phyloP scores from a whole-genome alignment of 2,888 invertebrate genomes.

The Osmoderma eremita region DNA sequence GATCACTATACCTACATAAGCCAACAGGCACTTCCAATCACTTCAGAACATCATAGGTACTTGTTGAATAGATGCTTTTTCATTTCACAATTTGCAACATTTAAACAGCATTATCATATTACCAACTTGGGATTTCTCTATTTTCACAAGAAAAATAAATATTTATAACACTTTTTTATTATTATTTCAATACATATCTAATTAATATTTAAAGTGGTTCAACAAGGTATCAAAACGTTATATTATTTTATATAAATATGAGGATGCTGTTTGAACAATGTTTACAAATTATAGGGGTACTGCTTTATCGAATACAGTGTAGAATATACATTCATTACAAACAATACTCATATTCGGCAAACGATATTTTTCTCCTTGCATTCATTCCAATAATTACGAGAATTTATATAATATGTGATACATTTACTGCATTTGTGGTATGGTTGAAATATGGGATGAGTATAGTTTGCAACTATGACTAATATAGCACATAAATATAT shows the following conservation, averaged over 20 bases:
- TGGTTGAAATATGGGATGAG: conserved; percentile 22
- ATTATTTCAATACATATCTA: conserved; percentile 15
- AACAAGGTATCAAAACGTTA: conserved; percentile 18
- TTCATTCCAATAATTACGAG: neutral
- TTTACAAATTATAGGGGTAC: conserved; percentile 38
- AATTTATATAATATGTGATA: neutral
- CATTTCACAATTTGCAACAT: conserved; percentile 21
- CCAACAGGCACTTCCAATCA: conserved; percentile 51
- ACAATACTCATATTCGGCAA: conserved; percentile 36
- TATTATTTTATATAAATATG: conserved; percentile 21
- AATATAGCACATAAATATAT: conserved; percentile 35
- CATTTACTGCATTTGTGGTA: conserved; percentile 7
- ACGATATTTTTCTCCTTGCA: conserved; percentile 9
- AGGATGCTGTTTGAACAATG: conserved; percentile 26
- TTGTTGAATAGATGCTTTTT: conserved; percentile 24
- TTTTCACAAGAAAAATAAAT: conserved; percentile 24
- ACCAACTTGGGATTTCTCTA: neutral
- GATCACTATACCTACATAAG: conserved; percentile 45
- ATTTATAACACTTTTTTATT: conserved; percentile 10
- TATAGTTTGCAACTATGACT: conserved; percentile 36
- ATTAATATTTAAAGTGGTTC: conserved; percentile 21
- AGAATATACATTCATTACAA: conserved; percentile 36
- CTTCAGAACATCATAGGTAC: conserved; percentile 44
- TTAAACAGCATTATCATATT: conserved; percentile 27
- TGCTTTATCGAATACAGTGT: conserved; percentile 30